Base-by-base conservation (phyloP, 2,797 vertebrate genomes). In the Propithecus perrieri region DNA sequence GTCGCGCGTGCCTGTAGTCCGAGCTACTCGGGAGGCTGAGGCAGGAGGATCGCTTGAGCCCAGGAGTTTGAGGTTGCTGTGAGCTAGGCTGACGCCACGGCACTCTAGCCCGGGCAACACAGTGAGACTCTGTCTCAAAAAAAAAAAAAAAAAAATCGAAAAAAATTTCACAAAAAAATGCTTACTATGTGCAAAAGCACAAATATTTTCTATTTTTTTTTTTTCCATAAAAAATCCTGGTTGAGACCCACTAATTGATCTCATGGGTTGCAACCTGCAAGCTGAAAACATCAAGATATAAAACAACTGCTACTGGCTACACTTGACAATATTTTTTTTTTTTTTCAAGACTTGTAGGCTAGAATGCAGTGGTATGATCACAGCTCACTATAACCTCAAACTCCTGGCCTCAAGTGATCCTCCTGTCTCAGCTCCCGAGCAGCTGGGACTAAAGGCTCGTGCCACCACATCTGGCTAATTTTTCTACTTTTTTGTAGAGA, bases 151-250 rank as follows among this genome's bases (percentile, higher is more conserved):
- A 91, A 75, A 84, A 46, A 84, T 28, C 12, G 0, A 65, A 65
- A 79, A 78, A 71, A 46, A 48, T 17, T 48, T 81, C 55, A 61
- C 8, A 55, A 57, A 92, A 20, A 74, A 8, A 41, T 9, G 13
- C 46, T 93, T 72, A 6, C 8, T 28, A 59, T 74, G 50, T 61
- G 43, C 12, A 95, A 65, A 65, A 50, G 2, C 3, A 83, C 2
- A 53, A 7, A 24, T 57, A 84, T 59, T 95, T 96, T 76, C 65
- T 93, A 85, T 65, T 92, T 96, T 48, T 85, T 28, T 35, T 75
- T 59, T 85, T 81, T 24, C 91, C 6, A 15, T 89, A 41, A 59
- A 30, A 94, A 85, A 69, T 41, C 33, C 10, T 46, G 26, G 75
- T 65, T 92, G 33, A 87, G 35, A 65, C 26, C 35, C 43, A 92